Conservation (phyloP, 2,797 vertebrate genomes). For the Diplodus puntazzo region DNA sequence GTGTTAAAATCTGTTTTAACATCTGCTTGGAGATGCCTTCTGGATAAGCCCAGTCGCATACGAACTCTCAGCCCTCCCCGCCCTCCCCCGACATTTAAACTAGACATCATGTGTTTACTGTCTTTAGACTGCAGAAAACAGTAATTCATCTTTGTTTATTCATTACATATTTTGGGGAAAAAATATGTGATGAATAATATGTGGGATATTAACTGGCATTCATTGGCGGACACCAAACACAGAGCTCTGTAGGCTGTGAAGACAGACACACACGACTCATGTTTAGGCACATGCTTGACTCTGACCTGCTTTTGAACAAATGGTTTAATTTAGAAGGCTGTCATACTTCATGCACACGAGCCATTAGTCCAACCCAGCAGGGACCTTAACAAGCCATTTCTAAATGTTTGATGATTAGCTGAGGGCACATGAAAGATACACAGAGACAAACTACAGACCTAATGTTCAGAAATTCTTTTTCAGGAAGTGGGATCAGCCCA, state of each 20-base stretch:
- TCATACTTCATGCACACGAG: constrained; percentile 54
- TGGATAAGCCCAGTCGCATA: neutral
- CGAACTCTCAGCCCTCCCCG: constrained; percentile 1
- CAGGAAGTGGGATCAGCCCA: constrained; percentile 23
- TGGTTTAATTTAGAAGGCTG: constrained; percentile 57
- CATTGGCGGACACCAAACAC: constrained; percentile 7
- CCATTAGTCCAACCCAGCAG: constrained; percentile 58
- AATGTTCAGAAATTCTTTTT: constrained; percentile 27
- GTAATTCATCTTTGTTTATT: neutral
- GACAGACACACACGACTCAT: constrained; percentile 15
- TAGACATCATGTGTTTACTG: constrained; percentile 1
- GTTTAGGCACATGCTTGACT: constrained; percentile 35
- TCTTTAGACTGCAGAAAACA: neutral
- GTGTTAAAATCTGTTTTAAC: neutral
- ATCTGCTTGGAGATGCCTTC: constrained; percentile 18
- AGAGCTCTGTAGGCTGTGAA: constrained; percentile 14
- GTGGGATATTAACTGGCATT: neutral
- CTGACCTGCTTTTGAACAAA: constrained; percentile 62
- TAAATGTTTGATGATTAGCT: constrained; percentile 52
- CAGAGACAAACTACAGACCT: constrained; percentile 1
- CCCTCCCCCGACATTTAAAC: neutral
- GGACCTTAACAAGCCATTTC: constrained; percentile 30
- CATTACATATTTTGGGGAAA: neutral
- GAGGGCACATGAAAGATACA: constrained; percentile 21
- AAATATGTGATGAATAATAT: neutral